Percentiles rank a stretch among this genome's conserved stretches.
These are phyloP conservation scores for Lagocephalus sceleratus DNA, from an alignment of 2,797 vertebrate genomes.

Conservation along the genomic window DNA sequence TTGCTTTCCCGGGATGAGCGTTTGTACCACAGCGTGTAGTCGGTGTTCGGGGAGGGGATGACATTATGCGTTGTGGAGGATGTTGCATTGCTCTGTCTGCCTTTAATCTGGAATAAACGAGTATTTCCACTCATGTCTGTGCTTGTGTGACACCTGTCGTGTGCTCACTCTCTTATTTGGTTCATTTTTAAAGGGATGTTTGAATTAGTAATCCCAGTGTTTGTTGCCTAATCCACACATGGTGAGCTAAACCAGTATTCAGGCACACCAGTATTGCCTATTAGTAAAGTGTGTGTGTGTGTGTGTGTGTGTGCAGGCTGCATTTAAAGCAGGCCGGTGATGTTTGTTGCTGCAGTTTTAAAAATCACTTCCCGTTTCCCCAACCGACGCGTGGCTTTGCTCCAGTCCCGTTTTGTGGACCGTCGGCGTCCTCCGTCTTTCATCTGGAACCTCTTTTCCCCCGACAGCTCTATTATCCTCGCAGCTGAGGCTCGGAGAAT, in stretches of 20 bases:
- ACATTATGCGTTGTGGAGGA: conserved; percentile 27
- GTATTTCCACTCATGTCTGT: conserved; percentile 35
- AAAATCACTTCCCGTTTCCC: neutral
- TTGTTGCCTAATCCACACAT: no score
- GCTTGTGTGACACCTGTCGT: neutral
- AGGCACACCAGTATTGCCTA: no score
- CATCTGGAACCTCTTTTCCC: conserved; percentile 25
- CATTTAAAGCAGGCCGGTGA: no score
- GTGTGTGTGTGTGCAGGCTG: no score
- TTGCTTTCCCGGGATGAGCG: neutral
- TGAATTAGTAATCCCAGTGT: no score
- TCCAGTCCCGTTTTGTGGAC: neutral
- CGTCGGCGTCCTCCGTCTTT: conserved; percentile 11
- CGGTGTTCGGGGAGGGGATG: conserved; percentile 14
- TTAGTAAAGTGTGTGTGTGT: no score
- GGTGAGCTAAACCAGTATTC: no score
- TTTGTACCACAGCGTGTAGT: conserved; percentile 15
- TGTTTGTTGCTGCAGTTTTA: neutral
- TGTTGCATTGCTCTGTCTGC: conserved; percentile 25
- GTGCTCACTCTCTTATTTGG: neutral
- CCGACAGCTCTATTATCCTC: conserved; percentile 20
- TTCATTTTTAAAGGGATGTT: neutral
- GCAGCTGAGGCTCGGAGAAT: conserved; percentile 22
- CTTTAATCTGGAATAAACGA: conserved; percentile 64
- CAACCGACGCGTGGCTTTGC: neutral